Base-by-base conservation (phyloP, 2,888 invertebrate genomes). In the Elgonia sp. region DNA sequence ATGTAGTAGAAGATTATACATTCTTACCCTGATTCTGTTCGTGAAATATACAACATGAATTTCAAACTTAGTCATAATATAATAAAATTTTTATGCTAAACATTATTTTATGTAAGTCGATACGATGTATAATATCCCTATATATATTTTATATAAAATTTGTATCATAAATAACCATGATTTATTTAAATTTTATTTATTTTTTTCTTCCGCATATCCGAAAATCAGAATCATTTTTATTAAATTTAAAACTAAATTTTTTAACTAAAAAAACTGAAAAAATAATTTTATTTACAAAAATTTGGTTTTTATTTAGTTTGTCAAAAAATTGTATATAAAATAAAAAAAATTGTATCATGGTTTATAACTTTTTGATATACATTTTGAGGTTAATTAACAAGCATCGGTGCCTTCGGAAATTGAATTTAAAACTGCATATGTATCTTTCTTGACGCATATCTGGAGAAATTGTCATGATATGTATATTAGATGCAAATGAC, bases 401-500 rank as follows among this genome's bases (percentile, higher is more conserved):
- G 42, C 14, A 4, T 1, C 7, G 4, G 7, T 14, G 8, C 7
- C 9, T 42, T 9, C 3, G n/a, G n/a, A 2, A 39, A 29, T 39
- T 63, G 39, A 63, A 63, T 63, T 63, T 65, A 42, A 65, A 65
- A 65, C 42, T 42, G 42, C 40, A 14, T 42, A 65, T 42, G 65
- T 20, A 65, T 65, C 39, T 65, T 65, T 65, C 65, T 16, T 14
- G 20, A 10, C 7, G 21, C 14, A 40, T 39, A 14, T 63, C 40
- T 39, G 40, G 20, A 29, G 69, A 21, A 53, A 70, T 69, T 39
- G 50, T 46, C 60, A 39, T 21, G 29, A 69, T 77, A 42, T 70
- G 62, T 42, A 69, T 57, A 29, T 84, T 67, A 79, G 18, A 83
- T 87, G 84, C 87, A 84, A 87, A 87, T 82, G 53, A 42, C 72